Percentiles rank a stretch among this genome's conserved stretches.
These are phyloP conservation scores for Panzeria rudis DNA, from an alignment of 2,888 invertebrate genomes.

Conservation along the genomic window DNA sequence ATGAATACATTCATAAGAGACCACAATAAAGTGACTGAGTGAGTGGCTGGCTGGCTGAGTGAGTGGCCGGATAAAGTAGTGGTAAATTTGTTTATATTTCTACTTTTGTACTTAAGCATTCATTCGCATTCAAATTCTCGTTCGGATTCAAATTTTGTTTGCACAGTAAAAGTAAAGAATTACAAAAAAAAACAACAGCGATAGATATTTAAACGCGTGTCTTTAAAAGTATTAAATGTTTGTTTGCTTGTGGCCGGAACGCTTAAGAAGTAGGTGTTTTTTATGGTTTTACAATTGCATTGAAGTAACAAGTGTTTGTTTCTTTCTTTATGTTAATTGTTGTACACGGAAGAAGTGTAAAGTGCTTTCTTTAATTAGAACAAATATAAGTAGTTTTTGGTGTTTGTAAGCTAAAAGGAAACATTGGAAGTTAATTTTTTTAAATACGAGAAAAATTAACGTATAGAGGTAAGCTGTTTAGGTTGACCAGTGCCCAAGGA, in stretches of 20 bases:
- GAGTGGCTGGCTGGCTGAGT: not conserved
- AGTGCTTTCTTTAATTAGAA: conserved; percentile 3
- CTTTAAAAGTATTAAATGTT: conserved; percentile 66
- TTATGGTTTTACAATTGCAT: conserved; percentile 53
- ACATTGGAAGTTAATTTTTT: not conserved
- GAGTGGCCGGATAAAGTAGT: conserved; percentile 34
- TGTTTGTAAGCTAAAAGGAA: not conserved
- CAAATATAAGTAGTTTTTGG: conserved; percentile 6
- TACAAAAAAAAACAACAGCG: conserved; percentile 11
- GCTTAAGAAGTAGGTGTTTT: conserved; percentile 40
- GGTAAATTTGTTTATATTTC: conserved; percentile 68
- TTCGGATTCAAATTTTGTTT: conserved; percentile 43
- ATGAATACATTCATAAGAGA: conserved; percentile 53
- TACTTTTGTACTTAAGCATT: conserved; percentile 54
- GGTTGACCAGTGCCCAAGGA: too few relatives aligned
- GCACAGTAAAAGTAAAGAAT: conserved; percentile 16
- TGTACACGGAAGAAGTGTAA: not conserved
- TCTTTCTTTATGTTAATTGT: conserved; percentile 34
- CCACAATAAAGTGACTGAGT: conserved; percentile 35
- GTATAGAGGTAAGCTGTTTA: not conserved
- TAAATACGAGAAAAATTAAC: not conserved
- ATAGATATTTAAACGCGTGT: conserved; percentile 58
- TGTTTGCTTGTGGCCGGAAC: conserved; percentile 47
- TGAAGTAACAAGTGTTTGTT: conserved; percentile 47
- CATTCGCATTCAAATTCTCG: conserved; percentile 5